A percentile compares a stretch with the other conserved stretches of the same genome.
phyloP scores from a whole-genome alignment of 2,113 vertebrate species.

The Bambusicola thoracicus region DNA sequence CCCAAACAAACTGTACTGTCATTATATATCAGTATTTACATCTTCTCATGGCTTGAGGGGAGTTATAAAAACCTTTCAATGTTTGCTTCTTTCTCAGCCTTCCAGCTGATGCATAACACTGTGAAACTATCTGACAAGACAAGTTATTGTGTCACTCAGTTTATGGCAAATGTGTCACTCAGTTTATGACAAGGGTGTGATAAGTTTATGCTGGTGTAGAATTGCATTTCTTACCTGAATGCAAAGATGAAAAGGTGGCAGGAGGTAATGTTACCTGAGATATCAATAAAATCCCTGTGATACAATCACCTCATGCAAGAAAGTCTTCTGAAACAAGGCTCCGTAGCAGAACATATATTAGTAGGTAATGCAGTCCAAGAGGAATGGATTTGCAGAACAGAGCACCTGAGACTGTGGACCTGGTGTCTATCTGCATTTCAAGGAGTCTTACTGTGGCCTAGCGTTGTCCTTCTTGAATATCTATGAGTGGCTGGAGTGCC shows the following conservation, averaged over 20 bases:
- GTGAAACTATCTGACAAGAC: conserved; percentile 41
- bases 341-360: neutral
- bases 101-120: neutral
- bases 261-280: neutral
- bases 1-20: conserved; percentile 39
- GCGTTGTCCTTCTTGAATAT: neutral
- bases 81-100: conserved; percentile 31
- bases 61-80: conserved; percentile 3
- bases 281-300: neutral
- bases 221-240: conserved; percentile 13
- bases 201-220: conserved; percentile 1
- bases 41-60: conserved; percentile 30
- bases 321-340: neutral
- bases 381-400: neutral
- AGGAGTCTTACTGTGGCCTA: neutral
- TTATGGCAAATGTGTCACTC: neutral
- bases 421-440: neutral
- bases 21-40: conserved; percentile 48
- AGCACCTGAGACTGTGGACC: neutral
- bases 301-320: neutral
- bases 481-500: neutral
- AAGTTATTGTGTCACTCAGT: neutral
- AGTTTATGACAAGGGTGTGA: conserved; percentile 7
- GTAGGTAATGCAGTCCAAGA: neutral
- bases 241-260: conserved; percentile 2